Conservation (phyloP, 2,113 vertebrate genomes). For the Strix uralensis region DNA sequence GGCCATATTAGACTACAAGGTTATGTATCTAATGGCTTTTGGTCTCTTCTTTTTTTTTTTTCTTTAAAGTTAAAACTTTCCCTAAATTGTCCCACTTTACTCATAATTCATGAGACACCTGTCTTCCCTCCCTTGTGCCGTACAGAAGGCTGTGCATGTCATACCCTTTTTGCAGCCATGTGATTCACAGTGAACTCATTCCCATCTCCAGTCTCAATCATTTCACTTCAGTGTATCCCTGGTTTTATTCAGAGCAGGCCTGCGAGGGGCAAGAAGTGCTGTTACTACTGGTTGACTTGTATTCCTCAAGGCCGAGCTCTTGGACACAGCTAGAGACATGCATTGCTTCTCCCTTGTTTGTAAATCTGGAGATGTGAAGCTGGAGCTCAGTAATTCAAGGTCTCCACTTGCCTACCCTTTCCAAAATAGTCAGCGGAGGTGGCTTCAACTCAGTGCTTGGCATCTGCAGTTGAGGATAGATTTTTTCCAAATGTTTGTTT, state of each 20-base stretch:
- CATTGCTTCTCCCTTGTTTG: background rate
- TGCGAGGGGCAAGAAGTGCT: background rate
- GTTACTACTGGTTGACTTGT: background rate
- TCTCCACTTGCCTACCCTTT: background rate
- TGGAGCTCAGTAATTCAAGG: background rate
- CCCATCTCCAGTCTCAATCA: background rate
- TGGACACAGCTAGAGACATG: background rate
- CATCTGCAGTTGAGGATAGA: background rate
- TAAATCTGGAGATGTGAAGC: background rate
- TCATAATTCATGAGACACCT: conserved; percentile 57
- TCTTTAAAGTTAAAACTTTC: conserved; percentile 59
- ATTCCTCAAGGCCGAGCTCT: background rate
- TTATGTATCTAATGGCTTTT: conserved; percentile 72
- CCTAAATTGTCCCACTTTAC: conserved; percentile 52
- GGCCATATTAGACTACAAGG: conserved; percentile 70
- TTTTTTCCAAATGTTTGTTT: background rate
- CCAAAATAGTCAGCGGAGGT: background rate
- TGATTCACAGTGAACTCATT: conserved; percentile 1
- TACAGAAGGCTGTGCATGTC: background rate
- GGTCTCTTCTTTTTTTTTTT: background rate
- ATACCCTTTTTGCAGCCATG: background rate
- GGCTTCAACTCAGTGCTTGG: background rate
- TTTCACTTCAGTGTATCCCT: background rate
- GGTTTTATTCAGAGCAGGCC: background rate
- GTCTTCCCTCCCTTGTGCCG: background rate